Evolutionary conservation across 2,797 vertebrate genomes (phyloP), one percentile per base, ranked within the genome.

Genomic region (Gadopsis bispinosus): DNA sequence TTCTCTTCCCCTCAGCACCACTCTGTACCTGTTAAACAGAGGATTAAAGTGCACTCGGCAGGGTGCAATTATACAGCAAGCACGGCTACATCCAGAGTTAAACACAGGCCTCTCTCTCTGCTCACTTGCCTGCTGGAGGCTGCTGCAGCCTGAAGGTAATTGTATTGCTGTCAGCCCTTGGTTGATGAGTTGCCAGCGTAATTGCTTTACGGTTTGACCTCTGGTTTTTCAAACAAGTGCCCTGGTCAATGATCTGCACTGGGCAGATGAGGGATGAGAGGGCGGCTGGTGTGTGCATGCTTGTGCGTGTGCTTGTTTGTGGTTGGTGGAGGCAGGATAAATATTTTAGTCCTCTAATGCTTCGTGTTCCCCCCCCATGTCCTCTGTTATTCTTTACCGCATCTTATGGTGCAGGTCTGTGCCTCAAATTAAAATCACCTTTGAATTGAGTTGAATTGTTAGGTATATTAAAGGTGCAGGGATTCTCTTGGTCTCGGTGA

Each of bases 141-240:
- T 58, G 69, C 79, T 78, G 80, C 77, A 79, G 88, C 85, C 87
- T 85, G 82, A 78, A 82, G 90, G 89, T 93, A 93, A 94, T 94
- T 92, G 91, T 92, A 91, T 93, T 87, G 89, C 92, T 93, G 91
- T 94, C 93, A 91, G 88, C 84, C 81, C 77, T 80, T 85, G 83
- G 92, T 93, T 92, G 92, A 94, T 93, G 89, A 93, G 89, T 93
- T 90, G 87, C 88, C 80, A 64, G 88, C 19, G 79, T 93, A 92
- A 94, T 93, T 93, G 91, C 88, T 93, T 94, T 93, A 93, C 69
- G 75, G 83, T 89, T 91, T 93, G 93, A 94, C 92, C 91, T 92
- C 89, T 90, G 90, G 81, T 88, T 92, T 89, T 92, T 91, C 87
- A 91, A 90, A 93, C 90, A 91, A 90, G 90, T 63, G 19, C 80